Percentiles rank a stretch among this genome's conserved stretches.
These are phyloP conservation scores for Struthio camelus DNA, from an alignment of 2,113 vertebrate species.

Conservation along the genomic window DNA sequence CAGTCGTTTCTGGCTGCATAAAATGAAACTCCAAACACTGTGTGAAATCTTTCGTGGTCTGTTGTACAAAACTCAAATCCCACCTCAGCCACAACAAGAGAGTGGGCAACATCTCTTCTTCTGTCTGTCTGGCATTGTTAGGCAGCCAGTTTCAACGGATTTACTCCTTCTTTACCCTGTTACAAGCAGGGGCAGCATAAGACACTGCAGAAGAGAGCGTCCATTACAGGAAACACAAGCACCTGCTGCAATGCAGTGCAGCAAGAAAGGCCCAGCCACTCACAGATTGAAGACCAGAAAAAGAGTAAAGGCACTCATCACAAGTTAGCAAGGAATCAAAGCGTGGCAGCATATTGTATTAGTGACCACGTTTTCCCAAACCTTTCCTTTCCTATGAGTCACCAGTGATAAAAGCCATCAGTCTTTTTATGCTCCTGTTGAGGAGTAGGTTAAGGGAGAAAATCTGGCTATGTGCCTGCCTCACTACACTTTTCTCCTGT, in stretches of 20 bases:
- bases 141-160: neutral
- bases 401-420: rapidly evolving
- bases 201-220: neutral
- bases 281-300: neutral
- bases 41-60: neutral
- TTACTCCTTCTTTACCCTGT: neutral
- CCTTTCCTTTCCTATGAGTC: neutral
- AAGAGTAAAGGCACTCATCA: neutral
- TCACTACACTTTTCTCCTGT: neutral
- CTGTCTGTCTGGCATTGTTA: neutral
- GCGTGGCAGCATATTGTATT: neutral
- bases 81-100: neutral
- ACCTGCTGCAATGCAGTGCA: neutral
- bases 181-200: neutral
- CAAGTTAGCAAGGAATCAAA: neutral
- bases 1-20: neutral
- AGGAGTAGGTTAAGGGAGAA: neutral
- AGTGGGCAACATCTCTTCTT: neutral
- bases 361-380: neutral
- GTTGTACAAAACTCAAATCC: neutral
- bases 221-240: neutral
- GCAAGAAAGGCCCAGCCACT: neutral
- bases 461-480: neutral
- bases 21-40: neutral
- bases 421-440: rapidly evolving